Evolutionary conservation across 2,888 invertebrate species (phyloP).

Genomic region (Tanypteryx hageni): DNA sequence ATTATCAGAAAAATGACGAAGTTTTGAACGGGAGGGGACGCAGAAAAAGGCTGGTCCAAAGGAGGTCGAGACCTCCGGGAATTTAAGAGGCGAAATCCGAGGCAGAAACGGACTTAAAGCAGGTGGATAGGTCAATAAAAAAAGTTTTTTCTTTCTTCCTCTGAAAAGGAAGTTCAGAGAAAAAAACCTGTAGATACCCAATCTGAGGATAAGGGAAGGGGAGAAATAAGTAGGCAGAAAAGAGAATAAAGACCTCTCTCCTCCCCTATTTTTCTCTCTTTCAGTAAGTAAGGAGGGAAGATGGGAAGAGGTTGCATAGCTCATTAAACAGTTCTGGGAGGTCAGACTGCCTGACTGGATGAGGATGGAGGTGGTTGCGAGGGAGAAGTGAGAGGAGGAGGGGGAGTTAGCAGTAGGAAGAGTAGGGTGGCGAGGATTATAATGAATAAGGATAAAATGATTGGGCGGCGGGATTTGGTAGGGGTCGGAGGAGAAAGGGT

Average conservation of each 20-base stretch:
- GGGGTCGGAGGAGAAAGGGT: not conserved
- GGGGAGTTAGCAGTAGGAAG: not conserved
- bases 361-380: not conserved
- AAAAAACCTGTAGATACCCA: slow-evolving; percentile 22
- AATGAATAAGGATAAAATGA: not conserved
- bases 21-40: not conserved
- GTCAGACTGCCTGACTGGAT: not conserved
- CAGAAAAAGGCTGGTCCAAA: not conserved
- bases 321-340: not conserved
- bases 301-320: not conserved
- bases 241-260: too few species aligned
- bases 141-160: not conserved
- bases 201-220: not conserved
- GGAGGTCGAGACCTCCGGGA: not conserved
- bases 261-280: too few species aligned
- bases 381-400: not conserved
- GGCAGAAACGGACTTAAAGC: too few species aligned
- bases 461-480: not conserved
- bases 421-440: not conserved
- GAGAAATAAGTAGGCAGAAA: not conserved
- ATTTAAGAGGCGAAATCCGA: not conserved
- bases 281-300: too few species aligned
- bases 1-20: not conserved
- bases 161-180: not conserved
- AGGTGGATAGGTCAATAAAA: slow-evolving; percentile 4